A percentile compares a stretch with the other conserved stretches of the same genome.
Evolutionary conservation across 2,113 vertebrate genomes (phyloP).

Genomic region (Camarhynchus parvulus): DNA sequence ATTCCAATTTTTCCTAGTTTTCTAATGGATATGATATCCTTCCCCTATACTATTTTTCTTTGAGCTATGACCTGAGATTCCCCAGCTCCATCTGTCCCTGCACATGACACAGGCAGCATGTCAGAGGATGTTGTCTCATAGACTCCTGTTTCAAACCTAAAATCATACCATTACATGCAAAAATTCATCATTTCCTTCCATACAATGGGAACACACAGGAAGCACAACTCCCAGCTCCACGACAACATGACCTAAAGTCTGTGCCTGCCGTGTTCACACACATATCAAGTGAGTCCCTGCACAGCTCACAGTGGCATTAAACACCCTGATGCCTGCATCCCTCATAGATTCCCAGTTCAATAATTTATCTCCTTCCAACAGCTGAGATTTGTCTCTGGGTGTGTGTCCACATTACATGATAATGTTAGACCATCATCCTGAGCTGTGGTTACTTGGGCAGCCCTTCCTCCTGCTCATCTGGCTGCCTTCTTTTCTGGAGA

Average conservation of each 20-base stretch:
- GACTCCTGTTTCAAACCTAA: neutral
- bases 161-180: neutral
- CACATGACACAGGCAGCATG: neutral
- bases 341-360: neutral
- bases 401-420: too few relatives aligned
- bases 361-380: neutral
- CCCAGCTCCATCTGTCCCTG: neutral
- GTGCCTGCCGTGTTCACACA: neutral
- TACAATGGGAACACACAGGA: rapidly evolving
- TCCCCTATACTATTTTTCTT: neutral
- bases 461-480: neutral
- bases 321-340: neutral
- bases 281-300: neutral
- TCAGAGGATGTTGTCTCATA: neutral
- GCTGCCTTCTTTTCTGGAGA: neutral
- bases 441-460: rapidly evolving
- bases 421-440: rapidly evolving
- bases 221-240: neutral
- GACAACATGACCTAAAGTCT: rapidly evolving
- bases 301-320: neutral
- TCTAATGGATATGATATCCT: neutral
- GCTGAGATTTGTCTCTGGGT: neutral
- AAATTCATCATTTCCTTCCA: neutral
- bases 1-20: neutral
- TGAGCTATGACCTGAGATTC: neutral